phyloP scores from a whole-genome alignment of 2,797 vertebrate species.

The Salarias fasciatus region DNA sequence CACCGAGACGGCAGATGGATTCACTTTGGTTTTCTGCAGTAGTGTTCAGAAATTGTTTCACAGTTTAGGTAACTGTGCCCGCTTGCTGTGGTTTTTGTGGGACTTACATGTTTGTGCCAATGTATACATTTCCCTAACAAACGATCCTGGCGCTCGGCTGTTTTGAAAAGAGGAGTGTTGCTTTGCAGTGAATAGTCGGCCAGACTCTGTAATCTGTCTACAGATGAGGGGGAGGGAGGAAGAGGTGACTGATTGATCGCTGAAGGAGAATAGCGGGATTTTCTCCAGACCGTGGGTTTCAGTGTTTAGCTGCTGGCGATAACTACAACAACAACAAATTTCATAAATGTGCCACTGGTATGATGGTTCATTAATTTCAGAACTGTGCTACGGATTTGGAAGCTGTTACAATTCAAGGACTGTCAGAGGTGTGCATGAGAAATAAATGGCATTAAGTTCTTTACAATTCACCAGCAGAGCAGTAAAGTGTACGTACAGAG shows the following conservation, averaged over 20 bases:
- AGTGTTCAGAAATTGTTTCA: background rate
- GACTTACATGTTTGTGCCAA: background rate
- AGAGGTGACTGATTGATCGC: slow-evolving; percentile 6
- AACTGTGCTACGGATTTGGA: slow-evolving; percentile 2
- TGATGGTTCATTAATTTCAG: slow-evolving; percentile 19
- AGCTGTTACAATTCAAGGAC: background rate
- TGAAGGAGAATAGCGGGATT: slow-evolving; percentile 4
- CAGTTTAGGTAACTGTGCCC: background rate
- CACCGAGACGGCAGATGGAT: background rate
- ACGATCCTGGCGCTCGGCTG: background rate
- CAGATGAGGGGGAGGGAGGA: background rate
- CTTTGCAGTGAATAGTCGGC: background rate
- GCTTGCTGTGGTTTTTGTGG: background rate
- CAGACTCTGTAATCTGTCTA: slow-evolving; percentile 9
- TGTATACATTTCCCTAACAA: background rate
- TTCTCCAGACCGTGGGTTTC: slow-evolving; percentile 34
- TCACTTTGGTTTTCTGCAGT: background rate
- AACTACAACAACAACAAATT: slow-evolving; percentile 18
- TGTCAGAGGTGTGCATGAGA: background rate
- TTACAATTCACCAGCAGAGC: background rate
- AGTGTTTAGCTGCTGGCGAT: slow-evolving; percentile 18
- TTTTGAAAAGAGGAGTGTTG: background rate
- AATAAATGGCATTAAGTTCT: background rate
- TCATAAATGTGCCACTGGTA: background rate
- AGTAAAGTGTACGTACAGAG: background rate